Percentiles rank a stretch among this genome's conserved stretches.
Evolutionary conservation across 2,888 invertebrate genomes (phyloP).

Genomic region (Drosophila merina): DNA sequence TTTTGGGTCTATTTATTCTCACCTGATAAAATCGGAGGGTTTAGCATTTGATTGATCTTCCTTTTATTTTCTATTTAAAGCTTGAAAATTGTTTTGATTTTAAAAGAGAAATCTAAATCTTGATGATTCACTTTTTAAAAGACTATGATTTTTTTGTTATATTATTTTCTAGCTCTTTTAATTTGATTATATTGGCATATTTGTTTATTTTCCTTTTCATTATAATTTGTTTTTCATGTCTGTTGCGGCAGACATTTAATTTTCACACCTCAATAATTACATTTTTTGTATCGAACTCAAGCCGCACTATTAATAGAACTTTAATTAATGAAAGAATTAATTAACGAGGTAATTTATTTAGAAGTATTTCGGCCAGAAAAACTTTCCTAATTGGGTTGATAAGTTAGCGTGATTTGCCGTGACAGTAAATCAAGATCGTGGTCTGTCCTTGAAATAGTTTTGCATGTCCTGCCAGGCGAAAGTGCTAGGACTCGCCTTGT

Average conservation of each 20-base stretch:
- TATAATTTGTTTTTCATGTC: slow-evolving; percentile 44
- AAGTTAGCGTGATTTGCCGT: slow-evolving; percentile 57
- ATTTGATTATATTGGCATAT: background rate
- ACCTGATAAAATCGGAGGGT: background rate
- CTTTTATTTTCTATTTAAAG: background rate
- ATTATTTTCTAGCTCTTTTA: slow-evolving; percentile 18
- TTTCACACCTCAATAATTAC: slow-evolving; percentile 47
- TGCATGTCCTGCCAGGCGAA: slow-evolving; percentile 49
- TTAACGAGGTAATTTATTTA: background rate
- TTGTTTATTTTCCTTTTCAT: slow-evolving; percentile 63
- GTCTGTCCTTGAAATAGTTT: slow-evolving; percentile 33
- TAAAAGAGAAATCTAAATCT: too few relatives aligned
- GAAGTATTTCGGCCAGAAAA: background rate
- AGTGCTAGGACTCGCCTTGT: slow-evolving; percentile 24
- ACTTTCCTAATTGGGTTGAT: slow-evolving; percentile 29
- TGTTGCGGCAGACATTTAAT: slow-evolving; percentile 20
- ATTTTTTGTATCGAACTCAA: slow-evolving; percentile 8
- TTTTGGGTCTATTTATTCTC: background rate
- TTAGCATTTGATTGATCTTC: background rate
- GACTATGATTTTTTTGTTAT: background rate
- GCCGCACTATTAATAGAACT: slow-evolving; percentile 23
- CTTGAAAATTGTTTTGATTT: background rate
- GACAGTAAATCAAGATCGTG: slow-evolving; percentile 48
- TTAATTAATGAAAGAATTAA: slow-evolving; percentile 25
- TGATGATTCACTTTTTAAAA: background rate